Percentiles rank a stretch among this genome's conserved stretches.
phyloP scores from a whole-genome alignment of 2,888 invertebrate genomes.

The Nymphalis polychloros region DNA sequence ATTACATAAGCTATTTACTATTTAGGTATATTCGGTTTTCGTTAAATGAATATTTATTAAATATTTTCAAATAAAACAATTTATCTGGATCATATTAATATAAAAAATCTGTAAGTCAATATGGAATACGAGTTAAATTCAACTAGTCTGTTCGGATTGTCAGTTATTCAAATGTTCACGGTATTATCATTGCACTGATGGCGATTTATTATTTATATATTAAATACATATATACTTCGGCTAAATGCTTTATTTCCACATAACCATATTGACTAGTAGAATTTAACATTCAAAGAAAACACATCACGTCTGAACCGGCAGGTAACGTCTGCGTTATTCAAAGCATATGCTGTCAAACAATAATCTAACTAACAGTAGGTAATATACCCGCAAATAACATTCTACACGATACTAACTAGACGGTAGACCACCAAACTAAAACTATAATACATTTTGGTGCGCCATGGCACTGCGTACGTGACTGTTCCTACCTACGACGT shows the following conservation, averaged over 20 bases:
- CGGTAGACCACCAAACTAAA: conserved; percentile 39
- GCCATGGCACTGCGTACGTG: conserved; percentile 58
- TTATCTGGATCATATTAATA: conserved; percentile 12
- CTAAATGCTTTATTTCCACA: conserved; percentile 9
- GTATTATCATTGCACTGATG: neutral
- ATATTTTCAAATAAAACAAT: conserved; percentile 20
- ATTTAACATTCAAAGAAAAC: conserved; percentile 6
- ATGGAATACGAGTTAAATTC: conserved; percentile 9
- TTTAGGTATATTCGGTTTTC: conserved; percentile 13
- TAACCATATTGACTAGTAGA: conserved; percentile 11
- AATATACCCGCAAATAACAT: conserved; percentile 23
- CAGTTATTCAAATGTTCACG: too few relatives aligned
- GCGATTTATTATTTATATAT: conserved; percentile 1
- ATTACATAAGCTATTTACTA: conserved; percentile 10
- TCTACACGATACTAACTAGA: conserved; percentile 28
- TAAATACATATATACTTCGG: neutral
- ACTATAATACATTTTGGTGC: conserved; percentile 60
- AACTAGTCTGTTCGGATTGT: conserved; percentile 13
- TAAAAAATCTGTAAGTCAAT: conserved; percentile 13
- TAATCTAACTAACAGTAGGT: conserved; percentile 18
- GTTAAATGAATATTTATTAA: conserved; percentile 5
- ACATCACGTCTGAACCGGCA: conserved; percentile 19
- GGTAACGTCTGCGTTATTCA: conserved; percentile 15
- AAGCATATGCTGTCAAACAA: neutral
- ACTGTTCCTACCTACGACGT: conserved; percentile 28